phyloP scores from a whole-genome alignment of 2,797 vertebrate species.

The Aldrovandia affinis region DNA sequence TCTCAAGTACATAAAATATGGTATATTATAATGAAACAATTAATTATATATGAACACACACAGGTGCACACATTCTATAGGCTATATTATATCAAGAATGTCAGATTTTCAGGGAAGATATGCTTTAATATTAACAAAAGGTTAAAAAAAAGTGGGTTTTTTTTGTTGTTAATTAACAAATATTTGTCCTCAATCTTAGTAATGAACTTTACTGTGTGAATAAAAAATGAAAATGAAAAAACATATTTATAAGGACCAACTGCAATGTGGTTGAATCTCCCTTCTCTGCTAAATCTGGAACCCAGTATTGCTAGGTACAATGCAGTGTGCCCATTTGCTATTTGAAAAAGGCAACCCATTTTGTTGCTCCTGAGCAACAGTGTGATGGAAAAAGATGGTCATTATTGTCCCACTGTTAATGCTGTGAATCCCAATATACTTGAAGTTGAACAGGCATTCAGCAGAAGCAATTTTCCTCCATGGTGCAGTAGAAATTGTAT shows the following conservation, averaged over 20 bases:
- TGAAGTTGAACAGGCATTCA: background rate
- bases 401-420: background rate
- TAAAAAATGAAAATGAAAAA: background rate
- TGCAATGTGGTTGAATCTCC: background rate
- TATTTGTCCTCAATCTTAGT: background rate
- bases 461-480: background rate
- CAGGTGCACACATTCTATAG: no score
- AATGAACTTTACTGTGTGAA: background rate
- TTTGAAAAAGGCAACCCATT: background rate
- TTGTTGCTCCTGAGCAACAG: background rate
- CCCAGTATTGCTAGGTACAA: background rate
- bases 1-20: no score
- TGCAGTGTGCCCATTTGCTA: background rate
- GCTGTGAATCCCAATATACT: slow-evolving; percentile 8
- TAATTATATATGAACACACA: no score
- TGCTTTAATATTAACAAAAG: background rate
- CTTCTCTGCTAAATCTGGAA: background rate
- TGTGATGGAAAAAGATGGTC: background rate
- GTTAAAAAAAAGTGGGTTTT: background rate
- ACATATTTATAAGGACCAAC: background rate
- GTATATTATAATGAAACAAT: no score
- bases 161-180: background rate
- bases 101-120: background rate
- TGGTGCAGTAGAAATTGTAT: background rate
- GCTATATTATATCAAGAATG: no score